phyloP scores from a whole-genome alignment of 1,140 invertebrate species.

The Cherax destructor region DNA sequence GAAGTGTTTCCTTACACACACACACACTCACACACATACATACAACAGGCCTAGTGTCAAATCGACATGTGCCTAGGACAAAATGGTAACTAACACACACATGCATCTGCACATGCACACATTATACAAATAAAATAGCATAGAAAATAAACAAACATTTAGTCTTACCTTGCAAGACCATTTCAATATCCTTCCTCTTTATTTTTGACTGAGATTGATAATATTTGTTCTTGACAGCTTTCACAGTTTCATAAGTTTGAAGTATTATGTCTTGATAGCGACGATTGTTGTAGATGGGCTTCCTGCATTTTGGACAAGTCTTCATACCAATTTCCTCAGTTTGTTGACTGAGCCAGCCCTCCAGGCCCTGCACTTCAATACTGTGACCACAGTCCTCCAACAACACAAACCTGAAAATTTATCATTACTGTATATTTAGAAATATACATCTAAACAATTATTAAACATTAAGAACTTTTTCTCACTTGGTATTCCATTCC shows the following conservation, averaged over 20 bases:
- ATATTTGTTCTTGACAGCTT: constrained; percentile 78
- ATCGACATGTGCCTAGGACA: too few relatives aligned
- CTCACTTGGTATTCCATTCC: too few relatives aligned
- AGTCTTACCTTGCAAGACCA: constrained; percentile 35
- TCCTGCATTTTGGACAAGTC: constrained; percentile 81
- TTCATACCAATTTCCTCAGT: constrained; percentile 78
- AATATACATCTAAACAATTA: neutral
- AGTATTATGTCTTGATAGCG: constrained; percentile 81
- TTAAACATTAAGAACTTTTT: too few relatives aligned
- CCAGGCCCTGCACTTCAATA: constrained; percentile 77
- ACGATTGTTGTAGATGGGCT: constrained; percentile 79
- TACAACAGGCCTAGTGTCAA: too few relatives aligned
- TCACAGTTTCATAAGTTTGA: constrained; percentile 78
- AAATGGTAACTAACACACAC: too few relatives aligned
- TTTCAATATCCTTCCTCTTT: constrained; percentile 39
- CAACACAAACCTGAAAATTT: constrained; percentile 78
- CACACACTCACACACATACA: too few relatives aligned
- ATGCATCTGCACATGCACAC: constrained; percentile 2
- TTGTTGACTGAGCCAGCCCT: constrained; percentile 75
- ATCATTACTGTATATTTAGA: neutral
- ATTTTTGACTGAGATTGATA: constrained; percentile 67
- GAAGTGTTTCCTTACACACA: too few relatives aligned
- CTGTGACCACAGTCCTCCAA: constrained; percentile 82
- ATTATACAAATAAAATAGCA: too few relatives aligned
- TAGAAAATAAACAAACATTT: neutral